These are phyloP conservation scores for Noctua comes DNA, from an alignment of 2,888 invertebrate species.

Conservation along the genomic window DNA sequence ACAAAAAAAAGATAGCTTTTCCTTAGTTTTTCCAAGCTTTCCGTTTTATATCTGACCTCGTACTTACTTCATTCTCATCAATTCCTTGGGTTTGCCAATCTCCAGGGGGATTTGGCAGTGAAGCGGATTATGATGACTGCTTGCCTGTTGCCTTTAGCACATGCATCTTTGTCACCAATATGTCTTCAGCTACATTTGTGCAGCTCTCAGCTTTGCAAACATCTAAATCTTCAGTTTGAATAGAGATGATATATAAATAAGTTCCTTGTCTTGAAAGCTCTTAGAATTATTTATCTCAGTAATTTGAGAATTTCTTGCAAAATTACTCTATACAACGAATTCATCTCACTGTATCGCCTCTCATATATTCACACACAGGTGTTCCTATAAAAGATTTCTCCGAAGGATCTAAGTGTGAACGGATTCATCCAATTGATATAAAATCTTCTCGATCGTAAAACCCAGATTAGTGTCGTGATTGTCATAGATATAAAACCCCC, in stretches of 20 bases:
- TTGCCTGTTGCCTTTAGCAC: slow-evolving; percentile 20
- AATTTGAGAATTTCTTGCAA: background rate
- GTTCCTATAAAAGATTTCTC: background rate
- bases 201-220: background rate
- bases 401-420: background rate
- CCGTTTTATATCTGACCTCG: slow-evolving; percentile 11
- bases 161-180: slow-evolving; percentile 1
- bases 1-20: slow-evolving; percentile 11
- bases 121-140: slow-evolving; percentile 28
- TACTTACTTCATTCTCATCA: slow-evolving; percentile 22
- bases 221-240: background rate
- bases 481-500: slow-evolving; percentile 30
- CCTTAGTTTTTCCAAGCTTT: slow-evolving; percentile 7
- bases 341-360: background rate
- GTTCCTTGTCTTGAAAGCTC: background rate
- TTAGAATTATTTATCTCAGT: background rate
- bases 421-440: slow-evolving; percentile 34
- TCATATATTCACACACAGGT: background rate
- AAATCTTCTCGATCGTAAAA: slow-evolving; percentile 34
- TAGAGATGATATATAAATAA: background rate
- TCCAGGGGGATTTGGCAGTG: slow-evolving; percentile 24
- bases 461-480: slow-evolving; percentile 35
- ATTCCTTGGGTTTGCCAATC: slow-evolving; percentile 8
- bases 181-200: slow-evolving; percentile 9
- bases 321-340: background rate